Conservation (phyloP, 2,888 invertebrate genomes). For the Prosapia bicincta region DNA sequence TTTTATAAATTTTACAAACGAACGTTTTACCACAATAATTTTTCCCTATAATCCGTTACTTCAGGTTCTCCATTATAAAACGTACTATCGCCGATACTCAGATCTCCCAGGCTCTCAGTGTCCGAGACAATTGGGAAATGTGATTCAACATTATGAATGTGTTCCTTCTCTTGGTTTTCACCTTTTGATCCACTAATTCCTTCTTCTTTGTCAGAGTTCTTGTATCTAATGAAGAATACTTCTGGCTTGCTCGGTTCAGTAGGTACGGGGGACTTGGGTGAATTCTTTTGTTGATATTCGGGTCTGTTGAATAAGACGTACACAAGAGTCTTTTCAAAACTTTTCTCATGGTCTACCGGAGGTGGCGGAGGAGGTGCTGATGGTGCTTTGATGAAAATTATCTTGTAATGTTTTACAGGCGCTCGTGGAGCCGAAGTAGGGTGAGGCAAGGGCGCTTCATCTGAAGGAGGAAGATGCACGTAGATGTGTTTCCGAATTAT, state of each 20-base stretch:
- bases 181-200: background rate
- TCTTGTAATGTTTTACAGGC: background rate
- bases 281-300: background rate
- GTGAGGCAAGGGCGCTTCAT: background rate
- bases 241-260: background rate
- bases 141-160: too few relatives aligned
- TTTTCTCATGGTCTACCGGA: background rate
- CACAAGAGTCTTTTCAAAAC: background rate
- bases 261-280: background rate
- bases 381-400: background rate
- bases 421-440: background rate
- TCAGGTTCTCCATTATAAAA: too few relatives aligned
- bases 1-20: too few relatives aligned
- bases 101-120: too few relatives aligned
- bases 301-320: background rate
- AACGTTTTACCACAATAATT: too few relatives aligned
- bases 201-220: background rate
- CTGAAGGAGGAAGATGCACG: background rate
- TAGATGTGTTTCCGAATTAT: background rate
- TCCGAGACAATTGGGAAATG: too few relatives aligned
- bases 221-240: background rate
- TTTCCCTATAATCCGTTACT: too few relatives aligned
- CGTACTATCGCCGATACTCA: too few relatives aligned
- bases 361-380: background rate
- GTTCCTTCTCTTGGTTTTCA: too few relatives aligned